Conservation (phyloP, 2,797 vertebrate genomes). For the Peromyscus eremicus region DNA sequence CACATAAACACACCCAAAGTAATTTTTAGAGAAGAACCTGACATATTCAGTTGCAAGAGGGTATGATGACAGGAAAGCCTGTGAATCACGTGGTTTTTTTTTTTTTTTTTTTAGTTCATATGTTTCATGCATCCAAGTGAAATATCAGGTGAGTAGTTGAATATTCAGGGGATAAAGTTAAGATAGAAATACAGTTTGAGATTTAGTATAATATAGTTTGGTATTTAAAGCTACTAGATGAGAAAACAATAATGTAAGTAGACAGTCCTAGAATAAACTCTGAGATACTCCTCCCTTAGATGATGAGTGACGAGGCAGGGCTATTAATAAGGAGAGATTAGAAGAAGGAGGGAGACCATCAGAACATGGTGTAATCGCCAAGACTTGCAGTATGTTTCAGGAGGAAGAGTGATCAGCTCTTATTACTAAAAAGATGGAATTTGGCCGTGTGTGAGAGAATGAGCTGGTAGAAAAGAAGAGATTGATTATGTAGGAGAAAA, state of each 20-base stretch:
- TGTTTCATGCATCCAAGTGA: background rate
- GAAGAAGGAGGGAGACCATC: background rate
- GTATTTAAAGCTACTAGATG: background rate
- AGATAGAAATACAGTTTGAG: constrained; percentile 20
- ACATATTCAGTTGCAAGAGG: background rate
- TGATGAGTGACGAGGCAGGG: background rate
- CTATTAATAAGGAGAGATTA: background rate
- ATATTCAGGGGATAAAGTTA: constrained; percentile 36
- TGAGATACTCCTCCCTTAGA: background rate
- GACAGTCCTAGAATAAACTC: background rate
- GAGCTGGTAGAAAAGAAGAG: constrained; percentile 12
- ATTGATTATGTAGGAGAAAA: background rate
- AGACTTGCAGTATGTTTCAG: background rate
- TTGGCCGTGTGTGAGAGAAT: background rate
- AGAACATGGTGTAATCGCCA: background rate
- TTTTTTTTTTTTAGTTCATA: background rate
- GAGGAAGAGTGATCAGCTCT: background rate
- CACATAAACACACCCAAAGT: background rate
- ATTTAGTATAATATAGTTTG: constrained; percentile 31
- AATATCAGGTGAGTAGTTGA: background rate
- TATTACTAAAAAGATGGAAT: background rate
- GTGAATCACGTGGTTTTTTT: background rate
- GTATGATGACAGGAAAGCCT: background rate
- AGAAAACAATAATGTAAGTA: background rate
- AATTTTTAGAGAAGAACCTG: background rate